Evolutionary conservation across 2,797 vertebrate genomes (phyloP), one percentile per base, ranked within the genome.

Genomic region (Threskiornis aethiopicus): DNA sequence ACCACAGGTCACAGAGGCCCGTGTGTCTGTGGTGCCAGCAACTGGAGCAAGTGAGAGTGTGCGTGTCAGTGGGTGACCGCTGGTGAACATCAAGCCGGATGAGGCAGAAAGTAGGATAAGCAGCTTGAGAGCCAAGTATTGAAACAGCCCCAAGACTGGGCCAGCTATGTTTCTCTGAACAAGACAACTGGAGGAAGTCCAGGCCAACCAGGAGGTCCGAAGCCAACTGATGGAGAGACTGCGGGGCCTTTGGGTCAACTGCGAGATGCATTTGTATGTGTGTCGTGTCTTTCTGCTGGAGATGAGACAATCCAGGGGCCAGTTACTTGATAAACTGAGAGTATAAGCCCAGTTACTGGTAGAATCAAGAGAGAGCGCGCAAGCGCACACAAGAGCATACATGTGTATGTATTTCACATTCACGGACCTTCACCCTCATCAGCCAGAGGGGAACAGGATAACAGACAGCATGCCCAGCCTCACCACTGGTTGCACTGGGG

Each of bases 331-430:
- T 44, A 57, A 61, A 39, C 61, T 73, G 66, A 57, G 42, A 1
- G 0, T 46, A 21, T 18, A 42, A 66, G 11, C 18, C 52, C 28
- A 55, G 42, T 26, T 72, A 16, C 28, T 67, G 41, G 44, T 69
- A 57, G 57, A 41, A 79, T 12, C 6, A 12, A 57, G n/a, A 46
- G 24, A 6, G 19, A 33, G 31, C 9, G 15, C 35, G n/a, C 13
- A 16, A 13, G 55, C 3, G 4, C 7, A 37, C 0, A 2, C 4
- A 3, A 42, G 9, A 66, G 17, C 3, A 3, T 16, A 14, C 13
- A 13, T 0, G 2, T 52, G 12, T 31, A 21, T 25, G 0, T 71
- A 33, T 42, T 47, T 71, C 72, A 37, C 21, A 15, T 12, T 39
- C 57, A 51, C 3, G 9, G 46, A 80, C 33, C 41, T 61, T 37